Base-by-base conservation (phyloP, 2,888 invertebrate genomes). In the Steromphala cineraria region DNA sequence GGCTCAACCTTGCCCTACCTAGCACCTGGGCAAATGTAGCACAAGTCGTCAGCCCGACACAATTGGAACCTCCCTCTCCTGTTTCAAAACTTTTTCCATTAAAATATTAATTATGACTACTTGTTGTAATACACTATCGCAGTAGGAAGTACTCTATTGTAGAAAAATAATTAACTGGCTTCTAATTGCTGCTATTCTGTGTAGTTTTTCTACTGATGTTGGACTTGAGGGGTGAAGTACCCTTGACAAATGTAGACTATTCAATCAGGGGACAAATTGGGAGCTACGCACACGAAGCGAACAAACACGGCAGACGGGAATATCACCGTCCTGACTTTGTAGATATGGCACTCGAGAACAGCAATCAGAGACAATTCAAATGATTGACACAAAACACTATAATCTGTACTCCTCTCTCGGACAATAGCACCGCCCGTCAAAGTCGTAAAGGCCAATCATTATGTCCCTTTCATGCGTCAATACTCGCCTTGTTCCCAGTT, bases 311-410 rank as follows among this genome's bases (percentile, higher is more conserved):
- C 28, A 4, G 36, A 56, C 36, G 17, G 28, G 31, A 71, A 71
- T 36, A 71, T 71, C 71, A 36, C 71, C 71, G 19, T 71, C n/a
- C 71, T 71, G 71, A 71, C 71, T 62, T 28, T 71, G 71, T 40
- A 71, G 71, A 71, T 71, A 71, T 17, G 40, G 71, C 31, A 36
- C 71, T 71, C 36, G 19, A 19, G 36, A 31, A 71, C 28, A 71
- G 71, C 36, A 71, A 71, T 71, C 71, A 71, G 40, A 15, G 19
- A 71, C 71, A 28, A 36, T 71, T 71, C 71, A 71, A 71, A 36
- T 71, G 71, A 71, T 40, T 31, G 71, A 71, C 71, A 71, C 71
- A 71, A 71, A 71, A 71, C 71, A 71, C 71, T 71, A 71, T 71
- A 71, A 71, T 71, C 71, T 71, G 71, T 71, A 71, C 17, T 36